Conservation (phyloP, 2,113 vertebrate genomes). For the Chaetura pelagica region DNA sequence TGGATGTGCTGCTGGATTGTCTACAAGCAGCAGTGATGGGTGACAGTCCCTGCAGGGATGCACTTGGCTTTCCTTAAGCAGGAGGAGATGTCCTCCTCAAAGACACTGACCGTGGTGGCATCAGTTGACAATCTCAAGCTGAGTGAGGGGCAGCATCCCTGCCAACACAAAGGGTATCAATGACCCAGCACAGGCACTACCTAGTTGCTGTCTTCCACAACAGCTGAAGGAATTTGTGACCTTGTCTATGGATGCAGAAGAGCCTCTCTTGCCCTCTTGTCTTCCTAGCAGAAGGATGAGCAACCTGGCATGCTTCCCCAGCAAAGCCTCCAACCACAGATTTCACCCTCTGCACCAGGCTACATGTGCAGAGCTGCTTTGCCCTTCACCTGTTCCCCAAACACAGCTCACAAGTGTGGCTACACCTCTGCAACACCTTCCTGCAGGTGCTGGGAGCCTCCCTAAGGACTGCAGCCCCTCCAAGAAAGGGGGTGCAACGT, state of each 20-base stretch:
- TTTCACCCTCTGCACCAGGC: neutral
- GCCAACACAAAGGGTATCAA: neutral
- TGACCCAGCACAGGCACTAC: neutral
- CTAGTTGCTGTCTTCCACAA: neutral
- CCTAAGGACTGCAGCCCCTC: accelerated
- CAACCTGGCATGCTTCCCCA: neutral
- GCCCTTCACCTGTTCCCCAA: neutral
- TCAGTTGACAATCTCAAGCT: neutral
- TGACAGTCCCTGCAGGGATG: neutral
- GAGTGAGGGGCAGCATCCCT: neutral
- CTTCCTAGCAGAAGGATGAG: neutral
- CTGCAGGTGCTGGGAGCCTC: neutral
- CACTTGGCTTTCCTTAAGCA: neutral
- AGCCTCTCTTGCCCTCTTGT: neutral
- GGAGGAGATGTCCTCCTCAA: neutral
- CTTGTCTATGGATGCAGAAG: neutral
- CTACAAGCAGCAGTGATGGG: neutral
- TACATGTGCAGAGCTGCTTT: neutral
- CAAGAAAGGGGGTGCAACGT: neutral
- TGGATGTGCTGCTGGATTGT: neutral
- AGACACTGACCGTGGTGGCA: neutral
- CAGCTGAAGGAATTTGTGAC: neutral
- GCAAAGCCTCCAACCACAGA: neutral
- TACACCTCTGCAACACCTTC: neutral
- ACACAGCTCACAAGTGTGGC: neutral